These are phyloP conservation scores for Saxidomus purpurata DNA, from an alignment of 1,140 invertebrate species.

Conservation along the genomic window DNA sequence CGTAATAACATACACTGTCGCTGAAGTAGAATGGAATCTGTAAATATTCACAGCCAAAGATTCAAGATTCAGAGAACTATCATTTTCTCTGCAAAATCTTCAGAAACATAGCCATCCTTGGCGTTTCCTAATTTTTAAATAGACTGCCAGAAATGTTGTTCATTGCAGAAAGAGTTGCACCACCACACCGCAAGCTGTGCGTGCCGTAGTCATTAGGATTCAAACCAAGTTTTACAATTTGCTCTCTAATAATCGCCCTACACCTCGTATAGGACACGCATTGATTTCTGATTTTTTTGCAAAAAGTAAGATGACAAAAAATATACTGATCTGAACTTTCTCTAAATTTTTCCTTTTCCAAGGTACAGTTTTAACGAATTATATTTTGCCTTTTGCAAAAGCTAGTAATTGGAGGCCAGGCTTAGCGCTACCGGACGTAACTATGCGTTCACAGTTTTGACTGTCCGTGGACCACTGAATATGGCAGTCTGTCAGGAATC, in stretches of 20 bases:
- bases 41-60: too few species aligned
- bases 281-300: background rate
- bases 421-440: background rate
- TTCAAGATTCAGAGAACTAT: too few species aligned
- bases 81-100: too few species aligned
- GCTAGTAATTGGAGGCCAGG: background rate
- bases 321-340: too few species aligned
- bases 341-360: background rate
- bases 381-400: background rate
- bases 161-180: background rate
- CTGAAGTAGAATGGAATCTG: too few species aligned
- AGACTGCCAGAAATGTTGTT: background rate
- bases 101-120: too few species aligned
- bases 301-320: background rate
- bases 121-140: too few species aligned
- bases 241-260: background rate
- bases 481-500: background rate
- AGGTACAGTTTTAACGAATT: background rate
- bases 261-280: background rate
- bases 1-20: too few species aligned
- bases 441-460: background rate
- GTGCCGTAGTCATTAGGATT: too few species aligned
- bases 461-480: conserved; percentile 47
- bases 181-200: background rate
- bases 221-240: background rate